phyloP scores from a whole-genome alignment of 2,797 vertebrate genomes.

The Gallinago stenura region DNA sequence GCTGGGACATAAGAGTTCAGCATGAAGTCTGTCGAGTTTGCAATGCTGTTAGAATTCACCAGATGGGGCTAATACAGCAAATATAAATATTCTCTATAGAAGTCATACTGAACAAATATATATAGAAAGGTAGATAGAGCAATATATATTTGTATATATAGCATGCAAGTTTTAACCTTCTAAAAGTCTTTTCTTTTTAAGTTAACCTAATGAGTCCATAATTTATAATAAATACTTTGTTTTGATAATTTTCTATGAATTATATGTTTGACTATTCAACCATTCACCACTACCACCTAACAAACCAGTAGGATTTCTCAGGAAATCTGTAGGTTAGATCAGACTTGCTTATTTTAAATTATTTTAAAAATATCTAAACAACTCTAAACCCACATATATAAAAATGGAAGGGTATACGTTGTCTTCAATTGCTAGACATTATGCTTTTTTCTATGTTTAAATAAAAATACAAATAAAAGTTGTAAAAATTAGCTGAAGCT shows the following conservation, averaged over 20 bases:
- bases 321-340: not conserved
- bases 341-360: not conserved
- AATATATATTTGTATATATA: not conserved
- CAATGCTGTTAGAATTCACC: conserved; percentile 61
- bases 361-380: not conserved
- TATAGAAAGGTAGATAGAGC: not conserved
- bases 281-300: not conserved
- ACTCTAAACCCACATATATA: not conserved
- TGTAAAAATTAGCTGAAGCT: not conserved
- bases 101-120: not conserved
- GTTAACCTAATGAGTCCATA: not conserved
- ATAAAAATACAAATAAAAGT: not conserved
- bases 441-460: not conserved
- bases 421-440: not conserved
- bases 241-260: not conserved
- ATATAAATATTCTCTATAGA: conserved; percentile 8
- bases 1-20: not conserved
- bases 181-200: not conserved
- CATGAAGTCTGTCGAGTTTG: conserved; percentile 1
- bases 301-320: not conserved
- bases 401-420: not conserved
- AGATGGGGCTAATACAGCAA: conserved; percentile 73
- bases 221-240: not conserved
- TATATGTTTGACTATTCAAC: not conserved
- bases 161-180: not conserved